Evolutionary conservation across 2,113 vertebrate species (phyloP).

Genomic region (Limnothrissa miodon): DNA sequence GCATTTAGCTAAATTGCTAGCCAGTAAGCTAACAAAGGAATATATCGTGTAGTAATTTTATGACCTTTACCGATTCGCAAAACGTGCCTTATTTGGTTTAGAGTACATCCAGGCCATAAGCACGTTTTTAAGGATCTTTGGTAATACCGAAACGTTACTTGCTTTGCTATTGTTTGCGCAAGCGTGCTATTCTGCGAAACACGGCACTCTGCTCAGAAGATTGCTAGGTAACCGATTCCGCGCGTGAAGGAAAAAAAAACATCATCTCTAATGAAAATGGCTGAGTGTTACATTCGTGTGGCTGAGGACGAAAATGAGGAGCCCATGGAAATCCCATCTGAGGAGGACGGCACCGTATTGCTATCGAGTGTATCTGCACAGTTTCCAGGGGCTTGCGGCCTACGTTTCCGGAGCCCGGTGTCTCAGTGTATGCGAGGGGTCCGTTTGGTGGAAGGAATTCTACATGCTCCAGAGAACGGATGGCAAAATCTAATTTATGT

Average conservation of each 20-base stretch:
- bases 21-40: conserved; percentile 57
- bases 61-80: not conserved
- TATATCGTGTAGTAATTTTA: not conserved
- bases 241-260: not conserved
- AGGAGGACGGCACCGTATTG: conserved; percentile 95
- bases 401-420: conserved; percentile 91
- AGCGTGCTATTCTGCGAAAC: not conserved
- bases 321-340: conserved; percentile 96
- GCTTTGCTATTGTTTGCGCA: not conserved
- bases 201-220: not conserved
- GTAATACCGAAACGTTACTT: not conserved
- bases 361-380: conserved; percentile 94
- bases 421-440: conserved; percentile 97
- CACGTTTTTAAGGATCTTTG: not conserved
- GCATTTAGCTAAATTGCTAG: conserved; percentile 21
- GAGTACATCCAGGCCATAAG: not conserved
- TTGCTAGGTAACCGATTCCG: conserved; percentile 36
- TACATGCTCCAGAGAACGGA: conserved; percentile 90
- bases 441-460: conserved; percentile 88
- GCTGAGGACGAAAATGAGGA: conserved; percentile 98
- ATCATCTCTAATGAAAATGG: conserved; percentile 57
- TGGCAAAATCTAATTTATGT: conserved; percentile 95
- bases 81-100: not conserved
- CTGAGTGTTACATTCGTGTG: conserved; percentile 91
- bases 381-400: conserved; percentile 95